Conservation (phyloP, 2,888 invertebrate species). For the Eristalis pertinax region DNA sequence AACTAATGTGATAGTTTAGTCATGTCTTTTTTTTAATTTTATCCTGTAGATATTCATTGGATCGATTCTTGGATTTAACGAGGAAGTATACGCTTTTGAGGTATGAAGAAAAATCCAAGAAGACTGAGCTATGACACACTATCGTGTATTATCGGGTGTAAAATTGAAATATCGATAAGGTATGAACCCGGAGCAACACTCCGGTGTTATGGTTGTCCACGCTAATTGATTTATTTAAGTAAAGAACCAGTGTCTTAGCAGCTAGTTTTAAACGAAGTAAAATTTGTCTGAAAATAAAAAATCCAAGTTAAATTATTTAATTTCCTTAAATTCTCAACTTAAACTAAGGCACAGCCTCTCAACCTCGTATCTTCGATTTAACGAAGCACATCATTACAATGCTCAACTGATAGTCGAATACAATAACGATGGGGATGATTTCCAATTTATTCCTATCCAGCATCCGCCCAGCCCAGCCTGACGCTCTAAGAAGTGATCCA, state of each 20-base stretch:
- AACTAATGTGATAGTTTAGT: not conserved
- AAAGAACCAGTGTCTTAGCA: not conserved
- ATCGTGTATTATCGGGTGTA: not conserved
- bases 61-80: not conserved
- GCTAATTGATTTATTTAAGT: conserved; percentile 33
- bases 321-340: not conserved
- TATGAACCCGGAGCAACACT: not conserved
- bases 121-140: not conserved
- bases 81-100: not conserved
- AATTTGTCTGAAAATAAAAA: not conserved
- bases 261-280: no score
- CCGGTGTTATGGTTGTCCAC: conserved; percentile 29
- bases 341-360: not conserved
- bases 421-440: conserved; percentile 42
- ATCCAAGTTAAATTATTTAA: not conserved
- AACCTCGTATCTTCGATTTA: conserved; percentile 7
- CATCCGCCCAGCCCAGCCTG: conserved; percentile 21
- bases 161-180: conserved; percentile 11
- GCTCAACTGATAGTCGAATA: conserved; percentile 37
- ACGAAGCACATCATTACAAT: conserved; percentile 49
- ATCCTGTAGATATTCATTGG: not conserved
- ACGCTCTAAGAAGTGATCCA: conserved; percentile 47
- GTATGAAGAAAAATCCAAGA: not conserved
- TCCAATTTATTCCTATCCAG: conserved; percentile 43
- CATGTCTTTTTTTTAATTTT: not conserved